Conservation (phyloP, 2,797 vertebrate species). For the Synanceia verrucosa region DNA sequence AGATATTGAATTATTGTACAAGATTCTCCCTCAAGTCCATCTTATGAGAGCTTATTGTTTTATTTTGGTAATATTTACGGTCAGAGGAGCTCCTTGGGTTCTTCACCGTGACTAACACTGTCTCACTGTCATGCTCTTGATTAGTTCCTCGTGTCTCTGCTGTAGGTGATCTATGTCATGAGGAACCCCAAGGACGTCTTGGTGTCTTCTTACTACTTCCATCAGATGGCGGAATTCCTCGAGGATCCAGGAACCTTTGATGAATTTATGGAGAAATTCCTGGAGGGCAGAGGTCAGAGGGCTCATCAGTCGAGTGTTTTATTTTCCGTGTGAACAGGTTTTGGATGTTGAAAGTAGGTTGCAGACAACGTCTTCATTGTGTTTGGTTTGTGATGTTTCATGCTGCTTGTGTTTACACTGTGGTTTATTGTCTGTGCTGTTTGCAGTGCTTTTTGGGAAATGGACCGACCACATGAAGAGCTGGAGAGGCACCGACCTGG, state of each 20-base stretch:
- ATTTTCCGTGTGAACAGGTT: neutral
- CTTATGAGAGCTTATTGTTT: no score
- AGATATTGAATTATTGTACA: neutral
- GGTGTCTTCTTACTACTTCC: slow-evolving; percentile 88
- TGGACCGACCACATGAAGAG: slow-evolving; percentile 91
- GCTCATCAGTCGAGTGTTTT: neutral
- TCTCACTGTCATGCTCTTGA: neutral
- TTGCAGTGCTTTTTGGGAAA: slow-evolving; percentile 88
- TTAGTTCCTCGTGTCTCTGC: neutral
- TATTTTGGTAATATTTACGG: no score
- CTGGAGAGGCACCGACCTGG: slow-evolving; percentile 82
- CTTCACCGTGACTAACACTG: neutral
- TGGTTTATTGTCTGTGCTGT: slow-evolving; percentile 3
- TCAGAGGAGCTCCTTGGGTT: neutral
- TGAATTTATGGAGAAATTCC: slow-evolving; percentile 84
- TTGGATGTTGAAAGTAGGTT: neutral
- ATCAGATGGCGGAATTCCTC: slow-evolving; percentile 84
- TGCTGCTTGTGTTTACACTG: neutral
- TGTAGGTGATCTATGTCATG: slow-evolving; percentile 84
- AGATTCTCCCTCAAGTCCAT: no score
- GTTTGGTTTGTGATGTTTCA: neutral
- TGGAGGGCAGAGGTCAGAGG: slow-evolving; percentile 75
- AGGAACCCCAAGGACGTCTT: slow-evolving; percentile 87
- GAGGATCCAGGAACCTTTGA: slow-evolving; percentile 86
- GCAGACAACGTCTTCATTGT: neutral